Evolutionary conservation across 1,140 invertebrate genomes (phyloP).

Genomic region (Aphaenogaster floridana): DNA sequence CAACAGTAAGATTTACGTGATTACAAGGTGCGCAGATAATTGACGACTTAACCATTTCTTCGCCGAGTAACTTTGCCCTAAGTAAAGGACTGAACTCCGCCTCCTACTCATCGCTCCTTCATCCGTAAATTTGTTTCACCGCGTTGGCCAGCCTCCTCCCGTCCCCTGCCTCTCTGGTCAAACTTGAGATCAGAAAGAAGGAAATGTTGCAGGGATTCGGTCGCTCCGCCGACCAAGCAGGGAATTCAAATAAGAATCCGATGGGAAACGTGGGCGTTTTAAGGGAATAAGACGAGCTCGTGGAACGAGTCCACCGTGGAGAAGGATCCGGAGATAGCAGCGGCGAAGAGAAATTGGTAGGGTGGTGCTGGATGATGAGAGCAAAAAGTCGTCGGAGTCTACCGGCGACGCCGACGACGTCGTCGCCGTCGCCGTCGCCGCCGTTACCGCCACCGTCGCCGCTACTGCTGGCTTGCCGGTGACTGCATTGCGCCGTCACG

Average conservation of each 20-base stretch:
- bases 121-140: conserved; percentile 61
- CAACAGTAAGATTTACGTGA: conserved; percentile 58
- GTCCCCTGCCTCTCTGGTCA: conserved; percentile 27
- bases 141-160: conserved; percentile 28
- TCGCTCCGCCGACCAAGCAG: conserved; percentile 68
- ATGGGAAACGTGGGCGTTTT: conserved; percentile 65
- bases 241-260: conserved; percentile 78
- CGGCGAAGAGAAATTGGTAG: conserved; percentile 73
- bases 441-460: conserved; percentile 21
- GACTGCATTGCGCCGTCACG: conserved; percentile 87
- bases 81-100: conserved; percentile 53
- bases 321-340: conserved; percentile 67
- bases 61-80: conserved; percentile 40
- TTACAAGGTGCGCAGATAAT: conserved; percentile 59
- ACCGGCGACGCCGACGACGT: conserved; percentile 5
- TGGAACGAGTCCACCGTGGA: conserved; percentile 16
- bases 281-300: conserved; percentile 67
- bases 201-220: conserved; percentile 12
- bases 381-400: conserved; percentile 79
- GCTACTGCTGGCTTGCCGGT: conserved; percentile 57
- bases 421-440: background rate
- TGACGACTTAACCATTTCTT: conserved; percentile 59
- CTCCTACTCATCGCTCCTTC: conserved; percentile 39
- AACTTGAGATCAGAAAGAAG: conserved; percentile 33
- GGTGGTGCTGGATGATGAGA: conserved; percentile 70